Evolutionary conservation across 2,113 vertebrate species (phyloP).

Genomic region (Lagopus leucura): DNA sequence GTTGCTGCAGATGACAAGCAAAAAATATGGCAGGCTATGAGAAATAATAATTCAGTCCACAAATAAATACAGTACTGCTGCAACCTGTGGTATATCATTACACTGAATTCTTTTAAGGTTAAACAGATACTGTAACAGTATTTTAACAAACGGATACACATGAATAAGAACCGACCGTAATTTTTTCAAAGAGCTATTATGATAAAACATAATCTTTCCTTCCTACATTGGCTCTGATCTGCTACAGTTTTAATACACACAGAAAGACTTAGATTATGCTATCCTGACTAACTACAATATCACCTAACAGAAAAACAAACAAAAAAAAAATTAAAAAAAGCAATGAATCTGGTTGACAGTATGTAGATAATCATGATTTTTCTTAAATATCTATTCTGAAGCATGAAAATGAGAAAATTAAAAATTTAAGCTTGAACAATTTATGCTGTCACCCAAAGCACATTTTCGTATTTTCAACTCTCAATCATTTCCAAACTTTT

Average conservation of each 20-base stretch:
- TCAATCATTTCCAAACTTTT: background rate
- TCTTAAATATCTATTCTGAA: background rate
- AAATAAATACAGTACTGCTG: background rate
- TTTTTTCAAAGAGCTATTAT: background rate
- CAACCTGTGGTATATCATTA: background rate
- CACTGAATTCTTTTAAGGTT: background rate
- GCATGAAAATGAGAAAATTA: background rate
- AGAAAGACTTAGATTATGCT: background rate
- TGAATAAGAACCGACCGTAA: background rate
- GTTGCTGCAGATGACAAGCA: background rate
- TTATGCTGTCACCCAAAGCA: background rate
- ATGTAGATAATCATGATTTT: background rate
- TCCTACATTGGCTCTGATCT: background rate
- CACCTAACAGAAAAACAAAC: background rate
- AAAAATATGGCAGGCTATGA: background rate
- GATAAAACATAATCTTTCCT: background rate
- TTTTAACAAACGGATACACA: background rate
- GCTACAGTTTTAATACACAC: background rate
- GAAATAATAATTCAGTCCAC: background rate
- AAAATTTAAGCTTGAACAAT: background rate
- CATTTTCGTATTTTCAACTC: background rate
- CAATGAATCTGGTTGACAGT: background rate
- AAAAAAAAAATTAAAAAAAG: background rate
- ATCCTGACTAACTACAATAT: background rate
- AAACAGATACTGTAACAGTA: background rate